These are phyloP conservation scores for Prunella fulvescens DNA, from an alignment of 2,113 vertebrate genomes.

Conservation along the genomic window DNA sequence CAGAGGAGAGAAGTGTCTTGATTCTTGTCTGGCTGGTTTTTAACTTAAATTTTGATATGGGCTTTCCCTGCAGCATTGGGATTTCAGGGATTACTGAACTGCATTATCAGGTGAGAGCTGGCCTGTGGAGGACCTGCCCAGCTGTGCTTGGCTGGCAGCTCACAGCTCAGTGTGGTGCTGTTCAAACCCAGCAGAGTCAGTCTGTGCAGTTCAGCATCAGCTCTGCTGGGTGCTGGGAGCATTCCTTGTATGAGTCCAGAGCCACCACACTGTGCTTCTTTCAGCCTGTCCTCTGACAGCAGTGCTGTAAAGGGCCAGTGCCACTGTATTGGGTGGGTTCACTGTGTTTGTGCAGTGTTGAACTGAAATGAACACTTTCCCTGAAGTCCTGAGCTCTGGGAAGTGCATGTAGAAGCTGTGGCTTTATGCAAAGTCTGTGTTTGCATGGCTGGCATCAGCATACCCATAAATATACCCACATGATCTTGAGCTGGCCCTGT, in stretches of 20 bases:
- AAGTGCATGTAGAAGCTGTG: not conserved
- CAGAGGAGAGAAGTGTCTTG: not conserved
- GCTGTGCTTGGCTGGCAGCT: not conserved
- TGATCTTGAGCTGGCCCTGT: not conserved
- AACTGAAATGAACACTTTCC: not conserved
- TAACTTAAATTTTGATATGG: not conserved
- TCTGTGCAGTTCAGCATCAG: not conserved
- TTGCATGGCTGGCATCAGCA: not conserved
- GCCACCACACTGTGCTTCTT: fast-evolving
- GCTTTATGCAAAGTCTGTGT: not conserved
- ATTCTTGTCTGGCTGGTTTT: not conserved
- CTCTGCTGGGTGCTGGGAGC: not conserved
- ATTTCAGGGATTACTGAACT: not conserved
- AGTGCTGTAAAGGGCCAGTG: not conserved
- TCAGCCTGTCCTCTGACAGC: not conserved
- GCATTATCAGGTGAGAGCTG: not conserved
- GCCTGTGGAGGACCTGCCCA: fast-evolving
- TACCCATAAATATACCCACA: not conserved
- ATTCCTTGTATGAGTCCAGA: not conserved
- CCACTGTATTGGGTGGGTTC: not conserved
- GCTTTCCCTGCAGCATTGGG: not conserved
- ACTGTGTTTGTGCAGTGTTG: not conserved
- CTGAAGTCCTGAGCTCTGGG: not conserved
- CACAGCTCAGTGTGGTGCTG: not conserved
- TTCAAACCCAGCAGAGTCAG: not conserved